A percentile compares a stretch with the other conserved stretches of the same genome.
Conservation (phyloP, 1,140 invertebrate species). For the Brachystomella parvula region DNA sequence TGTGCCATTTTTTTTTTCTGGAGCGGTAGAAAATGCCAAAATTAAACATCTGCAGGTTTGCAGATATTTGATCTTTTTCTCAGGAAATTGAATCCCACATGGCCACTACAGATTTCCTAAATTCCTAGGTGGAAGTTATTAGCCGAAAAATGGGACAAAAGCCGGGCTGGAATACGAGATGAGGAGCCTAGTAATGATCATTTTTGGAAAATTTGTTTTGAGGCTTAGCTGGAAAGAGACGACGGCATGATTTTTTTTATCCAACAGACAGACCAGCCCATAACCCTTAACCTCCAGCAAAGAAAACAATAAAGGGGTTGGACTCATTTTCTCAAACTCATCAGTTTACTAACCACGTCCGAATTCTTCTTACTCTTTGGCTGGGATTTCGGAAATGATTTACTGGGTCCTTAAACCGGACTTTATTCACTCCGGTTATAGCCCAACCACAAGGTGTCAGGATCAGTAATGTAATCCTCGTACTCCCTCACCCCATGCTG, state of each 20-base stretch:
- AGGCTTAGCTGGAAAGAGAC: background rate
- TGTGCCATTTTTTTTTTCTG: background rate
- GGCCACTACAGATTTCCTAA: background rate
- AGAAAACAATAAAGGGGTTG: constrained; percentile 31
- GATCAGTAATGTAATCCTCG: too few species aligned
- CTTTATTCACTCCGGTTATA: constrained; percentile 31
- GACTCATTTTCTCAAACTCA: constrained; percentile 25
- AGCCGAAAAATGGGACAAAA: background rate
- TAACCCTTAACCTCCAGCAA: constrained; percentile 29
- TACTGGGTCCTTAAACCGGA: constrained; percentile 29
- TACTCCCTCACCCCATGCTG: too few species aligned
- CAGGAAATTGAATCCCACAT: background rate
- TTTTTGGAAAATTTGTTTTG: background rate
- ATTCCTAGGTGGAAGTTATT: background rate
- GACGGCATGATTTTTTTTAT: constrained; percentile 5
- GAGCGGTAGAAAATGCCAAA: background rate
- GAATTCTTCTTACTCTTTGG: background rate
- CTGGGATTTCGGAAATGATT: constrained; percentile 24
- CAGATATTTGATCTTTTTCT: background rate
- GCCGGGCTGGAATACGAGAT: background rate
- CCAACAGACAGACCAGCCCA: constrained; percentile 12
- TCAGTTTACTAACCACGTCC: constrained; percentile 30
- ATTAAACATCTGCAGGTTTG: too few species aligned
- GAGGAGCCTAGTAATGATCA: background rate
- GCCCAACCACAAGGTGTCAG: too few species aligned